These are phyloP conservation scores for Monopis laevigella DNA, from an alignment of 2,888 invertebrate genomes.

Conservation along the genomic window DNA sequence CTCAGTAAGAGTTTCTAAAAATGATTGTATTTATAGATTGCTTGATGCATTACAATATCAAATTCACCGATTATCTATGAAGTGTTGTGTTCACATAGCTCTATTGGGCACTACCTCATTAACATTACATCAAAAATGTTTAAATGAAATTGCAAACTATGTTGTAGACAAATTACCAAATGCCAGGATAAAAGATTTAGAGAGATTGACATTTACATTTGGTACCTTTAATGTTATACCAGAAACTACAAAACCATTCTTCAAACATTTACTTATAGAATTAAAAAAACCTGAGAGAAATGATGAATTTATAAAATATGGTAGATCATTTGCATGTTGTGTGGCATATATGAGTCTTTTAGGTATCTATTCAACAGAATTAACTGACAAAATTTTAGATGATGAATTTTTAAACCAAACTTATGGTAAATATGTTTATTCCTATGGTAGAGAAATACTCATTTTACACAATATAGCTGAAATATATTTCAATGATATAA, in stretches of 20 bases:
- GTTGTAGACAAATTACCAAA: slow-evolving; percentile 50
- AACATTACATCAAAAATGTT: slow-evolving; percentile 40
- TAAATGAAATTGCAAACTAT: slow-evolving; percentile 54
- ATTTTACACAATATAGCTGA: slow-evolving; percentile 69
- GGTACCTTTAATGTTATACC: slow-evolving; percentile 70
- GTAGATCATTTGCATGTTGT: slow-evolving; percentile 68
- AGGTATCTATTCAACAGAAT: slow-evolving; percentile 65
- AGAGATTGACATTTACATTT: slow-evolving; percentile 71
- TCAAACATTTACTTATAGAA: slow-evolving; percentile 47
- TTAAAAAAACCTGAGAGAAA: slow-evolving; percentile 60
- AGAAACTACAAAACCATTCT: slow-evolving; percentile 39
- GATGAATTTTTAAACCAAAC: slow-evolving; percentile 63
- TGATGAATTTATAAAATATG: slow-evolving; percentile 66
- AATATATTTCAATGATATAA: slow-evolving; percentile 67
- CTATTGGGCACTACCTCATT: slow-evolving; percentile 66
- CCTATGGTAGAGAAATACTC: slow-evolving; percentile 69
- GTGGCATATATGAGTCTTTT: slow-evolving; percentile 69
- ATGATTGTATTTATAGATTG: slow-evolving; percentile 56
- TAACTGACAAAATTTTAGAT: slow-evolving; percentile 67
- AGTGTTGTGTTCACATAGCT: slow-evolving; percentile 73
- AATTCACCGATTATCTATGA: slow-evolving; percentile 66
- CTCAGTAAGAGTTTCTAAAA: slow-evolving; percentile 49
- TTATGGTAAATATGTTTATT: slow-evolving; percentile 55
- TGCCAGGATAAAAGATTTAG: slow-evolving; percentile 77
- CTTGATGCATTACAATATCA: slow-evolving; percentile 63